Percentiles rank a stretch among this genome's conserved stretches.
phyloP scores from a whole-genome alignment of 2,113 vertebrate species.

The Hippocampus barbouri region DNA sequence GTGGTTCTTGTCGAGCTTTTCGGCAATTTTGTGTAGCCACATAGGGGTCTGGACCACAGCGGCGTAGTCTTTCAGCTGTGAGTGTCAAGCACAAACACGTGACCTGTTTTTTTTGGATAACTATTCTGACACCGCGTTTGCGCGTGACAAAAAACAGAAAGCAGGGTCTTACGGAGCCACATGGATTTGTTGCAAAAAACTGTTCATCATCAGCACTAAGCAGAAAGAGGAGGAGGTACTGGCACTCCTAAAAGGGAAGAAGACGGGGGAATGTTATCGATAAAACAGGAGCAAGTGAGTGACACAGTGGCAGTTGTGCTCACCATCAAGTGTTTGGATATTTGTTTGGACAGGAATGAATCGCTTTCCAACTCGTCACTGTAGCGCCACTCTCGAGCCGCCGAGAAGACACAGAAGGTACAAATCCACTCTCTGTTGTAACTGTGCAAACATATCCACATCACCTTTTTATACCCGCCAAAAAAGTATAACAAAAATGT shows the following conservation, averaged over 20 bases:
- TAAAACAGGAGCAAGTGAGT: not conserved
- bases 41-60: slow-evolving; percentile 43
- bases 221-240: slow-evolving; percentile 64
- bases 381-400: not conserved
- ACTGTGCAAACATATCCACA: slow-evolving; percentile 36
- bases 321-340: slow-evolving; percentile 55
- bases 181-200: slow-evolving; percentile 45
- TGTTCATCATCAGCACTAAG: slow-evolving; percentile 44
- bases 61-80: slow-evolving; percentile 40
- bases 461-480: not conserved
- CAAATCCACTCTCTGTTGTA: slow-evolving; percentile 49
- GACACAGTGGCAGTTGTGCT: slow-evolving; percentile 8
- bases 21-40: slow-evolving; percentile 53
- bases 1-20: slow-evolving; percentile 35
- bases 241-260: slow-evolving; percentile 55
- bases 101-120: not conserved
- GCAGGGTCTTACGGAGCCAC: slow-evolving; percentile 37
- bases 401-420: slow-evolving; percentile 56
- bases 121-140: not conserved
- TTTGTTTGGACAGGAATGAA: slow-evolving; percentile 2
- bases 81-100: not conserved
- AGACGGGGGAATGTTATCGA: not conserved
- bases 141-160: not conserved
- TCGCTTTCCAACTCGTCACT: slow-evolving; percentile 6
- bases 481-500: too few species aligned